phyloP scores from a whole-genome alignment of 2,888 invertebrate genomes.

The Dasypolia templi region DNA sequence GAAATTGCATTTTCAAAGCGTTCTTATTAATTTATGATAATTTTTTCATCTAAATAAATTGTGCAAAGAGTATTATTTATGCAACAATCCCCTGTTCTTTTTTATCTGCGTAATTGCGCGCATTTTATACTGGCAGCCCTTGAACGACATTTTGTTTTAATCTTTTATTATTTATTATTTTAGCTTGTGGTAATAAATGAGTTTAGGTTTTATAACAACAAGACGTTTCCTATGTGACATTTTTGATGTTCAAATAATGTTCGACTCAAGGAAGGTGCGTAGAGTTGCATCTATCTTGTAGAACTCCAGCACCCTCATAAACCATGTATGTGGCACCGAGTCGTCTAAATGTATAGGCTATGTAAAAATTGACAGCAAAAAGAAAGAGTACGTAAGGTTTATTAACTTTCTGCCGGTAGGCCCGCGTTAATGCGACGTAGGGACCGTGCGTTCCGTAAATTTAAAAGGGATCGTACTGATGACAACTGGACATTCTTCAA shows the following conservation, averaged over 20 bases:
- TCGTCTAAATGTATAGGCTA: background rate
- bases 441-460: no score
- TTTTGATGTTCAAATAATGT: conserved; percentile 5
- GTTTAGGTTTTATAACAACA: background rate
- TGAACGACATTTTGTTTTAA: conserved; percentile 15
- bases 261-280: no score
- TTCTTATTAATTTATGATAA: conserved; percentile 64
- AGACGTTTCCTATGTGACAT: background rate
- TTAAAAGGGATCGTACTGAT: no score
- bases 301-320: no score
- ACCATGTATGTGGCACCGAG: no score
- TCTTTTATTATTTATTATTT: background rate
- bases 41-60: conserved; percentile 54
- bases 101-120: conserved; percentile 34
- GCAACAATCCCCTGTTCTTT: conserved; percentile 39
- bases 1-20: conserved; percentile 69
- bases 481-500: no score
- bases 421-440: no score
- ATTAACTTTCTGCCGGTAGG: background rate
- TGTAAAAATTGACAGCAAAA: background rate
- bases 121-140: background rate
- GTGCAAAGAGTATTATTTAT: conserved; percentile 28
- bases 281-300: no score
- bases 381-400: background rate
- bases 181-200: background rate